Evolutionary conservation across 2,888 invertebrate species (phyloP), one percentile per base, ranked within the genome.

Genomic region (Calephelis perditalis): DNA sequence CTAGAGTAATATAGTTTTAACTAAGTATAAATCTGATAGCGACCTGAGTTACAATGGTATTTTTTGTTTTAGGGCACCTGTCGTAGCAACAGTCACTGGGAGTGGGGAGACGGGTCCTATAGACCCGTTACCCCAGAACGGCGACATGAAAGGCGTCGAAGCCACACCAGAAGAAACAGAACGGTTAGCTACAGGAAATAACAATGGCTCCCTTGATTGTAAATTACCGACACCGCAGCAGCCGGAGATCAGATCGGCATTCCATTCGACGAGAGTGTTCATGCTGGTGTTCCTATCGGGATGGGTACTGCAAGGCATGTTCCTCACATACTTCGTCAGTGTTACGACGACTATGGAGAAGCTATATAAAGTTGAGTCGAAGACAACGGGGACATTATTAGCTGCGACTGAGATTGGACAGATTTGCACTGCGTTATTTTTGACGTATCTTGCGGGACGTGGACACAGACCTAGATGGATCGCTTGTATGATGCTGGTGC

Each of bases 401-500:
- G 96, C 96, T 70, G 97, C 97, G 67, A 97, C 97, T 26, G 97
- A 98, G 86, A 96, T 98, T 77, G 98, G 98, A 0, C 97, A 97
- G 86, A 97, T 98, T 73, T 95, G 96, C 67, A 97, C 97, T 55
- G 96, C 97, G 61, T 88, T 98, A 73, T 89, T 97, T 73, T 86
- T 98, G 71, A 97, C 97, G 44, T 98, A 98, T 79, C 95, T 96
- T 79, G 97, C 97, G 10, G 97, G 97, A 7, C 95, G 97, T 69
- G 97, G 97, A 8, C 97, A 98, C 86, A 92, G 97, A 71, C 98
- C 98, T 58, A 94, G 96, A 68, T 97, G 97, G 97, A 98, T 98
- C 73, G 97, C 96, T 59, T 96, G 96, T 91, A 97, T 97, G 85
- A 97, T 97, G 96, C 92, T 97, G 56, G 92, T 98, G 68, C 95